These are phyloP conservation scores for Calephelis nemesis DNA, from an alignment of 1,140 invertebrate species.

Conservation along the genomic window DNA sequence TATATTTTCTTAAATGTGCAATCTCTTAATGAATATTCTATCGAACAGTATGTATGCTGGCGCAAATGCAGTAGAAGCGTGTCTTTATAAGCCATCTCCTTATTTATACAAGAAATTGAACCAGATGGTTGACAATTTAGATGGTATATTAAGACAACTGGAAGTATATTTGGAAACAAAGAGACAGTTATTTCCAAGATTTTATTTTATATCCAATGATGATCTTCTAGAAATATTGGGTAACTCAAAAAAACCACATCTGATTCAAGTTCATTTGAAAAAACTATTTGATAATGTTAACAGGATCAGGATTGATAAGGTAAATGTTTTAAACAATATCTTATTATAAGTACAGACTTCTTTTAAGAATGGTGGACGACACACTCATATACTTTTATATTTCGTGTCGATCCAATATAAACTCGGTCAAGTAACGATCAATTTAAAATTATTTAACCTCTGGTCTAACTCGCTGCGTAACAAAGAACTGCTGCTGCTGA, in stretches of 20 bases:
- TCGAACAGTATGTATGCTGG: conserved; percentile 74
- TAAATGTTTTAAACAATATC: conserved; percentile 41
- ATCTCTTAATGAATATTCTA: conserved; percentile 18
- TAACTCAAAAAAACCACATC: conserved; percentile 89
- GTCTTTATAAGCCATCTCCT: conserved; percentile 77
- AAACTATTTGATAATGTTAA: conserved; percentile 92
- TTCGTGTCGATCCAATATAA: too few species aligned
- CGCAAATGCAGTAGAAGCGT: conserved; percentile 79
- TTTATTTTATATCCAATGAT: conserved; percentile 94
- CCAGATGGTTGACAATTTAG: conserved; percentile 83
- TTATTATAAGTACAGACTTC: neutral
- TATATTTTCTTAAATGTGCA: neutral
- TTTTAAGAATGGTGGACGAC: too few species aligned
- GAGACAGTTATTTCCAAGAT: conserved; percentile 87
- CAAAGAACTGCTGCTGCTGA: too few species aligned
- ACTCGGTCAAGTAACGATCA: too few species aligned
- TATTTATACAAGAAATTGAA: conserved; percentile 83
- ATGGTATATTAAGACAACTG: conserved; percentile 85
- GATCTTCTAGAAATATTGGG: conserved; percentile 92
- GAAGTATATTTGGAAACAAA: conserved; percentile 93
- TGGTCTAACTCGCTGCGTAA: too few species aligned
- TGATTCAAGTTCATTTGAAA: conserved; percentile 90
- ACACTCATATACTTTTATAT: too few species aligned
- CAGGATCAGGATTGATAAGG: conserved; percentile 86
- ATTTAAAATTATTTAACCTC: too few species aligned